Percentiles rank a stretch among this genome's conserved stretches.
Conservation (phyloP, 1,140 invertebrate genomes). For the Cardiocondyla obscurior region DNA sequence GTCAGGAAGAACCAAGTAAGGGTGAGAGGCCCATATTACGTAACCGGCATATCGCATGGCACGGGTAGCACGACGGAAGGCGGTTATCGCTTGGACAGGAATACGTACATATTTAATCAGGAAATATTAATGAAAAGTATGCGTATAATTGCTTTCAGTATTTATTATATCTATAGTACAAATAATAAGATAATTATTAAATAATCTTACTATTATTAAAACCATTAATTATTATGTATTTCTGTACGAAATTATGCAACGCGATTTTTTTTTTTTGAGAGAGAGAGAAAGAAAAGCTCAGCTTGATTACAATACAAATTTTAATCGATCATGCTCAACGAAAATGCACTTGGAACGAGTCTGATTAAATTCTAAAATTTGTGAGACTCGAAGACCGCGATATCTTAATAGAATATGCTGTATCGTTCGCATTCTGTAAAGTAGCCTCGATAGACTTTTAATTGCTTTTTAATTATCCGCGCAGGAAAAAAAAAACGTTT, state of each 20-base stretch:
- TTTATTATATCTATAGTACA: neutral
- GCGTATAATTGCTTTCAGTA: slow-evolving; percentile 13
- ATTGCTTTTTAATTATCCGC: neutral
- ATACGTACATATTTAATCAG: slow-evolving; percentile 43
- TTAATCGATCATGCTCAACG: neutral
- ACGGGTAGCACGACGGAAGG: slow-evolving; percentile 57
- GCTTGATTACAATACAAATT: neutral
- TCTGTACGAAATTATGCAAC: neutral
- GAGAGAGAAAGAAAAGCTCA: neutral
- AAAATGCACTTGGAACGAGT: neutral
- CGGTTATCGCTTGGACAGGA: slow-evolving; percentile 52
- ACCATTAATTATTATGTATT: too few species aligned
- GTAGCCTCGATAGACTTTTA: neutral
- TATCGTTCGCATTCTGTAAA: neutral
- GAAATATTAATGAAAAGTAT: slow-evolving; percentile 61
- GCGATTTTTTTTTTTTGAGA: too few species aligned
- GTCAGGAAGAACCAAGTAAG: slow-evolving; percentile 67
- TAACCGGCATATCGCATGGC: slow-evolving; percentile 43
- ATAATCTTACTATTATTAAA: too few species aligned
- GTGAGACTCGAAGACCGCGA: neutral
- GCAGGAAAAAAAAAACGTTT: neutral
- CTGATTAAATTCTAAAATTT: neutral
- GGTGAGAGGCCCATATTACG: slow-evolving; percentile 70
- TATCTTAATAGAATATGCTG: neutral
- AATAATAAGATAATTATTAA: neutral